Conservation (phyloP, 2,888 invertebrate genomes). For the Heteromurus nitidus region DNA sequence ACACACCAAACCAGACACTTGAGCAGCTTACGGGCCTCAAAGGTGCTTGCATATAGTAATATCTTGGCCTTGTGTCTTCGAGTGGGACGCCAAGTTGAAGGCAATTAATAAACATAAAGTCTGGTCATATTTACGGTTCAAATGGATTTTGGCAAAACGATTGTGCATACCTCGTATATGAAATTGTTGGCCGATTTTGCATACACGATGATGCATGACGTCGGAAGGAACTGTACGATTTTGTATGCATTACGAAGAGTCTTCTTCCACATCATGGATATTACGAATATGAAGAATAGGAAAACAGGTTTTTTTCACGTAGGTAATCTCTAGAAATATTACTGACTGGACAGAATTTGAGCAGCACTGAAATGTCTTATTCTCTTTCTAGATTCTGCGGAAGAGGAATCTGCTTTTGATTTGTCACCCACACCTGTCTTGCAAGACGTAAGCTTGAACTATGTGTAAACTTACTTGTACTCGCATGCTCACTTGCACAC, state of each 20-base stretch:
- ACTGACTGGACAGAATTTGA: conserved; percentile 15
- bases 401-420: too few relatives aligned
- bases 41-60: not conserved
- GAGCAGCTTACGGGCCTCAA: not conserved
- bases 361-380: too few relatives aligned
- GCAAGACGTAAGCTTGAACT: too few relatives aligned
- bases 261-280: conserved; percentile 1
- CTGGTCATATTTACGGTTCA: not conserved
- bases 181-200: not conserved
- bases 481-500: too few relatives aligned
- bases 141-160: not conserved
- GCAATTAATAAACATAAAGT: not conserved
- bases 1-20: too few relatives aligned
- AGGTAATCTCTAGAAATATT: too few relatives aligned
- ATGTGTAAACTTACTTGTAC: too few relatives aligned
- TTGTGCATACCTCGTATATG: not conserved
- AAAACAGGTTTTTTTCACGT: conserved; percentile 31
- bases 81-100: conserved; percentile 13
- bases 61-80: not conserved
- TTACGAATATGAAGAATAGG: not conserved
- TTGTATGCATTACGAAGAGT: not conserved
- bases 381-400: too few relatives aligned
- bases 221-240: conserved; percentile 16
- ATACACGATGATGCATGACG: not conserved
- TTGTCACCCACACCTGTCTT: too few relatives aligned